Evolutionary conservation across 2,888 invertebrate genomes (phyloP), one percentile per base, ranked within the genome.

Genomic region (Drosophila fungiperda): DNA sequence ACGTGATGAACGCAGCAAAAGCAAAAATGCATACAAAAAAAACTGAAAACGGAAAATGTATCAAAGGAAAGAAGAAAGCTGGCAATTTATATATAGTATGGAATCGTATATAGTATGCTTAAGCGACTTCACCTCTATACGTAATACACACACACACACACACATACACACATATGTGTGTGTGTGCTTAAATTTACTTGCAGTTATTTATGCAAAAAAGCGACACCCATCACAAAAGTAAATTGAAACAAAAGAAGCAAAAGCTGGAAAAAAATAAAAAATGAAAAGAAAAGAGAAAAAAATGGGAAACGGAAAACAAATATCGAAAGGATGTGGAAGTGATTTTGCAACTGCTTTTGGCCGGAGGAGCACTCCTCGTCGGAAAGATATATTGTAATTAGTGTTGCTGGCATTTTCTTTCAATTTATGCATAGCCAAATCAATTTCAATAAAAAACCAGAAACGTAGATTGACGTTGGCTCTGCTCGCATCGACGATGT

Each of bases 341-440:
- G 71, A 70, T 76, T 48, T 54, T 45, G 33, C 52, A 50, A 38
- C 55, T 66, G 60, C 64, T 60, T 23, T 29, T 45, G 48, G 42
- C 40, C 4, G 26, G 26, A 55, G 26, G 29, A 29, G 11, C 32
- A 15, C 35, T 17, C n/a, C 15, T 55, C 35, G 45, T 52, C 11
- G 26, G 36, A n/a, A 78, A 89, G 87, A 87, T 88, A 83, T 87
- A 87, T 87, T 87, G 87, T 89, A 89, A 87, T 88, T 87, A 86
- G 90, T 76, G 76, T 54, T 68, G 68, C 63, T 73, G 70, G 72
- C 78, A 78, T 66, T 74, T 65, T 77, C 62, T 55, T 72, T 65
- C 75, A 80, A 89, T 86, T 86, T 89, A 86, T 86, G 86, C 82
- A 87, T 78, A 69, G 71, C 89, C 85, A 82, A 87, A 86, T 84